Conservation (phyloP, 2,888 invertebrate species). For the Zygaena filipendulae region DNA sequence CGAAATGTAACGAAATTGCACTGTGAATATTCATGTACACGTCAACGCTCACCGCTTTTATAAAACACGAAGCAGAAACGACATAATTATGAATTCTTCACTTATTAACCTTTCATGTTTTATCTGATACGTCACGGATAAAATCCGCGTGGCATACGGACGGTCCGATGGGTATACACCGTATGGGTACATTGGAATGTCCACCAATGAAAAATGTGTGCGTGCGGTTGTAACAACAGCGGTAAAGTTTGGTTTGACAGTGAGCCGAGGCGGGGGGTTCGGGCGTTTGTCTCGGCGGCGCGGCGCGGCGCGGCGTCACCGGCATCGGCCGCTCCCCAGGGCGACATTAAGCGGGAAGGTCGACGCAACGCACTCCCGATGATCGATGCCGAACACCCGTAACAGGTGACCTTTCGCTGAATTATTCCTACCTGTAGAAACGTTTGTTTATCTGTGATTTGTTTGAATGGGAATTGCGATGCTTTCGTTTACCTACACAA, state of each 20-base stretch:
- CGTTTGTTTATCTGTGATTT: slow-evolving; percentile 64
- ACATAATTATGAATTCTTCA: slow-evolving; percentile 48
- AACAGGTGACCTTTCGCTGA: slow-evolving; percentile 66
- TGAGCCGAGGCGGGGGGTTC: slow-evolving; percentile 29
- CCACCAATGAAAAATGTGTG: slow-evolving; percentile 31
- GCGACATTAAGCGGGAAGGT: slow-evolving; percentile 58
- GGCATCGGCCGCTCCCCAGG: slow-evolving; percentile 45
- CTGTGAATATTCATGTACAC: slow-evolving; percentile 55
- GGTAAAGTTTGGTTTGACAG: slow-evolving; percentile 47
- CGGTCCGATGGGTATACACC: too few species aligned
- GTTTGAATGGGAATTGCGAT: slow-evolving; percentile 50
- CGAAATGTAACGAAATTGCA: slow-evolving; percentile 54
- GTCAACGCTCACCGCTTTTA: slow-evolving; percentile 32
- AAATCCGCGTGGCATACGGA: too few species aligned
- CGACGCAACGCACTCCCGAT: slow-evolving; percentile 59
- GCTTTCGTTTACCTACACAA: slow-evolving; percentile 32
- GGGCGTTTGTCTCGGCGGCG: slow-evolving; percentile 46
- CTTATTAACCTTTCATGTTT: slow-evolving; percentile 7
- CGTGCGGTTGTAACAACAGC: slow-evolving; percentile 34
- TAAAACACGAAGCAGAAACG: too few species aligned
- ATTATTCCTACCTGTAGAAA: slow-evolving; percentile 64
- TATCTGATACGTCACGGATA: too few species aligned
- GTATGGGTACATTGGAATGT: too few species aligned
- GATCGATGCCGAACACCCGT: slow-evolving; percentile 65
- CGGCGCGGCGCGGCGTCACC: slow-evolving; percentile 27